Evolutionary conservation across 2,888 invertebrate genomes (phyloP).

Genomic region (Thumatha senex): DNA sequence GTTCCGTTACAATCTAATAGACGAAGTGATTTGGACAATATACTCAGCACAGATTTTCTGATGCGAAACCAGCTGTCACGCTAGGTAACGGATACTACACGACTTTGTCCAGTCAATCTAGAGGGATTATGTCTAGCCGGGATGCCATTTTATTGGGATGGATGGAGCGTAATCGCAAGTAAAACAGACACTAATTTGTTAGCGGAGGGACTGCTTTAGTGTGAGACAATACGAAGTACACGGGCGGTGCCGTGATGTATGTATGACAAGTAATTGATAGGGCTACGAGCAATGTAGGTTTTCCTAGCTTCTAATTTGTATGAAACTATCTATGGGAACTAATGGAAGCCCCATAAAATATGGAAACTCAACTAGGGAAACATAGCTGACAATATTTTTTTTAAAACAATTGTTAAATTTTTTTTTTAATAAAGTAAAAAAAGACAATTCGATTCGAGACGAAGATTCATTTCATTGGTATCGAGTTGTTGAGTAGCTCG

Average conservation of each 20-base stretch:
- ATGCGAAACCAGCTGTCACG: conserved; percentile 17
- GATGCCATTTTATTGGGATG: conserved; percentile 14
- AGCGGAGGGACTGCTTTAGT: conserved; percentile 3
- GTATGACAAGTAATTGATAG: too few relatives aligned
- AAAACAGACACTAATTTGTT: conserved; percentile 13
- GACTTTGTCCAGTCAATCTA: conserved; percentile 30
- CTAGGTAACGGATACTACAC: conserved; percentile 18
- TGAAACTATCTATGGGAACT: too few relatives aligned
- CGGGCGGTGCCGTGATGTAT: not conserved
- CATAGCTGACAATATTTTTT: too few relatives aligned
- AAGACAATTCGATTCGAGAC: too few relatives aligned
- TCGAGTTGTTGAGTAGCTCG: too few relatives aligned
- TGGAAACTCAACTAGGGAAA: too few relatives aligned
- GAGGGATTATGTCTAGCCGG: conserved; percentile 19
- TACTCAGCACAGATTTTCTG: conserved; percentile 8
- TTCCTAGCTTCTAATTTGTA: too few relatives aligned
- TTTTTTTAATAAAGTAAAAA: too few relatives aligned
- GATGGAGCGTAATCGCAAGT: conserved; percentile 20
- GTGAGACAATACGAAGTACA: not conserved
- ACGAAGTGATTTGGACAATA: conserved; percentile 10
- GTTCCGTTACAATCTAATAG: conserved; percentile 13
- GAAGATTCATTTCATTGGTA: too few relatives aligned
- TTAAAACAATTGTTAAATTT: too few relatives aligned
- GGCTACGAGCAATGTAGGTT: too few relatives aligned
- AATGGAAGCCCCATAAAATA: too few relatives aligned